These are phyloP conservation scores for Rallus crepitans DNA, from an alignment of 2,797 vertebrate genomes.

Conservation along the genomic window DNA sequence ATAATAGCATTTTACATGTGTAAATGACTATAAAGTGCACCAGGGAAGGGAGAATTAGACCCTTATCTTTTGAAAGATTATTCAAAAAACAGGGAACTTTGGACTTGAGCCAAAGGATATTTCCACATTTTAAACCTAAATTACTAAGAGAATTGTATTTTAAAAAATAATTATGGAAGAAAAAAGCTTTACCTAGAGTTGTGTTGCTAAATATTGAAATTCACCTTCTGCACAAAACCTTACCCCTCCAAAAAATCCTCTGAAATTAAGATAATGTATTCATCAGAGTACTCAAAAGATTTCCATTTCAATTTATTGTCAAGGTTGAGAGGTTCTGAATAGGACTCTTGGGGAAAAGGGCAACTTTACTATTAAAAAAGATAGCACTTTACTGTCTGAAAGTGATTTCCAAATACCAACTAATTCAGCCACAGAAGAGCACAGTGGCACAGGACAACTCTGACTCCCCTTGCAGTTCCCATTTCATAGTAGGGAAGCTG, in stretches of 20 bases:
- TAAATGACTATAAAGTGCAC: not conserved
- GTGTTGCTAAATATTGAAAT: conserved; percentile 49
- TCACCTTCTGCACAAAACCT: conserved; percentile 32
- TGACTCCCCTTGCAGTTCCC: not conserved
- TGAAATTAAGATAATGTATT: conserved; percentile 62
- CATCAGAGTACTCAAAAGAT: conserved; percentile 51
- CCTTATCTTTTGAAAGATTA: not conserved
- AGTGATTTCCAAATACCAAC: conserved; percentile 18
- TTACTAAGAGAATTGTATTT: not conserved
- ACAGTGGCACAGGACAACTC: not conserved
- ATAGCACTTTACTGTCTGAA: conserved; percentile 19
- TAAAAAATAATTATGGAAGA: conserved; percentile 11
- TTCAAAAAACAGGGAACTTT: not conserved
- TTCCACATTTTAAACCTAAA: conserved; percentile 27
- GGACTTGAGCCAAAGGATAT: conserved; percentile 8
- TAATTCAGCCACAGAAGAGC: not conserved
- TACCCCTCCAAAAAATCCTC: conserved; percentile 36
- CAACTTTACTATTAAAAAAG: conserved; percentile 38
- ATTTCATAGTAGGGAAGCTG: not conserved
- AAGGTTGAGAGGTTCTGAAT: conserved; percentile 62
- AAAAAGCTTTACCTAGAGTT: conserved; percentile 26
- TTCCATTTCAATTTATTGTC: conserved; percentile 65
- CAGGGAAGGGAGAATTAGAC: not conserved
- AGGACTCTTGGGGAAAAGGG: conserved; percentile 44
- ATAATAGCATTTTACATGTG: conserved; percentile 4